Conservation (phyloP, 1,140 invertebrate genomes). For the Muscidifurax raptorellus region DNA sequence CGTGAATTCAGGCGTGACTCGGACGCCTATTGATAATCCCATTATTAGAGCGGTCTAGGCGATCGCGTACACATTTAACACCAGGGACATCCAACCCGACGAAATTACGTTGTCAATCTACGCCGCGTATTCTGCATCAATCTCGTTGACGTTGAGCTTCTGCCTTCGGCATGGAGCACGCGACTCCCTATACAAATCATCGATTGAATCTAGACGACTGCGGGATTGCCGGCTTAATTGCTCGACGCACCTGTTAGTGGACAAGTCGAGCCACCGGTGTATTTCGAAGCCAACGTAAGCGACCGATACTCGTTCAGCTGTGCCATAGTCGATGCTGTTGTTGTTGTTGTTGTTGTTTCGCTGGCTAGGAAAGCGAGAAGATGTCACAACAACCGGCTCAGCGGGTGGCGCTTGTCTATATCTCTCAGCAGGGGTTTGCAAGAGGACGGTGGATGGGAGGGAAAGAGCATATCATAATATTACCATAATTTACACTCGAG, state of each 20-base stretch:
- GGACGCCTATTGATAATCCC: not conserved
- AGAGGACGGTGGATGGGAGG: not conserved
- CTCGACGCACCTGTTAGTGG: not conserved
- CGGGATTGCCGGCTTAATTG: slow-evolving; percentile 12
- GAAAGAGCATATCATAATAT: too few relatives aligned
- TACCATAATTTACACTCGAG: not conserved
- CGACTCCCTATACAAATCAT: not conserved
- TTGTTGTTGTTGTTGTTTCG: not conserved
- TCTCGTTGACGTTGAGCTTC: not conserved
- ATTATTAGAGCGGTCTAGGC: not conserved
- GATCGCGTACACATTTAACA: not conserved
- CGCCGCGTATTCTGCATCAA: not conserved
- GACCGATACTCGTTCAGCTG: not conserved
- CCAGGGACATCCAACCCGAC: not conserved
- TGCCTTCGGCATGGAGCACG: not conserved
- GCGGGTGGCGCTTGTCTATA: not conserved
- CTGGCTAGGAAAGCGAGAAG: not conserved
- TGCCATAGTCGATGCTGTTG: not conserved
- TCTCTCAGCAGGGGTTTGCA: not conserved
- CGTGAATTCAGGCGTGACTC: not conserved
- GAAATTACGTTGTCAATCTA: slow-evolving; percentile 11
- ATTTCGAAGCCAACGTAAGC: not conserved
- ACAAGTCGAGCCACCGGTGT: not conserved
- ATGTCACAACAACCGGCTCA: not conserved
- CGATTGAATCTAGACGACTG: not conserved